Evolutionary conservation across 2,888 invertebrate species (phyloP).

Genomic region (Piscicola geometra): DNA sequence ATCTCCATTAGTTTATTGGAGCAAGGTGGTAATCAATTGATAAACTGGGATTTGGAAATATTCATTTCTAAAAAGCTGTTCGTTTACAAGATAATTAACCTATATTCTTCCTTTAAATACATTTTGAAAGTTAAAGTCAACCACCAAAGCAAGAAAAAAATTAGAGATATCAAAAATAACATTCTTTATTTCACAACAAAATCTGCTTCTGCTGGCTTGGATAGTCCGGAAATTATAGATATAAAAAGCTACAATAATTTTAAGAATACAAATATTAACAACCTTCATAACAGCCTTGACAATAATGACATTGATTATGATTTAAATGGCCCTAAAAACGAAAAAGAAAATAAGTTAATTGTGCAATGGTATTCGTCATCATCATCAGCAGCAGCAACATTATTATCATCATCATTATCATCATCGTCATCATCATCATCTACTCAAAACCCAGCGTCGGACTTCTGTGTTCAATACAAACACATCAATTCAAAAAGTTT

Average conservation of each 20-base stretch:
- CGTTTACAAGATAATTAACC: neutral
- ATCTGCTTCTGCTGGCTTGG: neutral
- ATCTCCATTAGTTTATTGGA: too few relatives aligned
- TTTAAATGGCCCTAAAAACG: too few relatives aligned
- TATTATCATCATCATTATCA: neutral
- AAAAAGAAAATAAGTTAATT: neutral
- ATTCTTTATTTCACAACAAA: neutral
- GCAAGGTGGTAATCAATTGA: too few relatives aligned
- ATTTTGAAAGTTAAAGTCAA: neutral
- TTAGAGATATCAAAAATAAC: neutral
- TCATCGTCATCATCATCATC: neutral
- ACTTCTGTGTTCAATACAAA: neutral
- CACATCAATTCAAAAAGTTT: neutral
- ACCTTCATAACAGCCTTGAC: neutral
- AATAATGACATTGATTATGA: too few relatives aligned
- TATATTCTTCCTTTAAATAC: neutral
- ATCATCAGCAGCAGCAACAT: neutral
- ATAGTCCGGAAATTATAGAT: neutral
- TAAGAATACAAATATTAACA: neutral
- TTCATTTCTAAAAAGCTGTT: neutral
- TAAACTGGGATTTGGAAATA: too few relatives aligned
- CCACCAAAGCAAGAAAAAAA: neutral
- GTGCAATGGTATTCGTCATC: neutral
- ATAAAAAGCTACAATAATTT: neutral
- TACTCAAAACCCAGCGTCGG: neutral